Base-by-base conservation (phyloP, 2,113 vertebrate genomes). In the Haliaeetus leucogaster region DNA sequence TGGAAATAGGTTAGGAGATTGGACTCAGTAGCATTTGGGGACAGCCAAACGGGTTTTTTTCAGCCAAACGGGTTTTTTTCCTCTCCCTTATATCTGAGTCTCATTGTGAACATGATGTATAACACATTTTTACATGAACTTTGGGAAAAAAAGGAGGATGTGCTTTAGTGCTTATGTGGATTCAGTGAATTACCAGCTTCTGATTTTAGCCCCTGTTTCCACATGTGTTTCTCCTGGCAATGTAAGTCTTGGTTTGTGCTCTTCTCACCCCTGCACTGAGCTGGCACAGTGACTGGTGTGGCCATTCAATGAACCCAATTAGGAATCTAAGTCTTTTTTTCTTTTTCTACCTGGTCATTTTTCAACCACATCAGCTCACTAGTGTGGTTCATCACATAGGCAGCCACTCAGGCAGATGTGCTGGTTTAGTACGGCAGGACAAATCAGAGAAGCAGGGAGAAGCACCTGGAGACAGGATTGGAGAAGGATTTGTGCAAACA, bases 401-500 rank as follows among this genome's bases (percentile, higher is more conserved):
- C 58, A 86, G 67, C 36, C 36, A 10, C 36, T 62, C 68, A 16
- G 68, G 32, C 47, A 78, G 25, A 18, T 71, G 42, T 62, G 59
- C 78, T 79, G 74, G 32, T 67, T 82, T 70, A 26, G 32, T 84
- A 48, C 29, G 36, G 55, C 25, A 59, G 32, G 56, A 56, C 32
- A 88, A 38, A 50, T 76, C 82, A 59, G 66, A 92, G 82, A 67
- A 94, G 66, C 3, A 10, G 43, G 26, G 27, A 74, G 23, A 88
- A 92, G 29, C n/a, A 92, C 45, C 16, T 70, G 63, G 63, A 65
- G 50, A 67, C 0, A 1, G 43, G 11, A 48, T 45, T 73, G 80
- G 58, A 77, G 55, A 73, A 93, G 61, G 74, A 61, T 80, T 92
- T 92, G 62, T 68, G 58, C 40, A 52, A 80, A 72, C 52, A 80